Evolutionary conservation across 2,888 invertebrate genomes (phyloP), one percentile per base, ranked within the genome.

Genomic region (Rhabditoides inermis): DNA sequence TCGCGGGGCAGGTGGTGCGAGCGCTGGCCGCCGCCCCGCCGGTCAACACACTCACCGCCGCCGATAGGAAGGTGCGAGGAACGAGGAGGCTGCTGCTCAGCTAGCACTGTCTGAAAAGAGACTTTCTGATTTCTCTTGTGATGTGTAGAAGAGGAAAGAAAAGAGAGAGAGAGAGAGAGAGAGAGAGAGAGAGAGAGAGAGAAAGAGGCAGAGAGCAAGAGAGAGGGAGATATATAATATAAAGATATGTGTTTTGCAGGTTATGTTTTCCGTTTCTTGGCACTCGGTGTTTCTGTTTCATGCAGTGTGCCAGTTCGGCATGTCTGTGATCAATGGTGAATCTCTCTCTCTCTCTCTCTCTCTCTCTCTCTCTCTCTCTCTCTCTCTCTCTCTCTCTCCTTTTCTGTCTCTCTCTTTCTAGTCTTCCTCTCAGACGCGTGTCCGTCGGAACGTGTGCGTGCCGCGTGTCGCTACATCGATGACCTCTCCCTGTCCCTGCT

Each of bases 211-310:
- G 40, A 40, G 7, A 40, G 12, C n/a, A 6, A 26, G n/a, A n/a
- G n/a, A n/a, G n/a, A n/a, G n/a, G n/a, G n/a, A n/a, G n/a, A n/a
- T n/a, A n/a, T n/a, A n/a, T n/a, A n/a, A n/a, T n/a, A n/a, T n/a
- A n/a, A 10, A 7, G 10, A 18, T 12, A 7, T 12, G 12, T 7
- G 4, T 23, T 20, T 47, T 56, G 20, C 55, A 62, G 62, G 51
- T 62, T 1, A 23, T 62, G 2, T 62, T 62, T 45, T 46, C 40
- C 18, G 60, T 60, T 32, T 54, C 58, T n/a, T 62, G 62, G 62
- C 60, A 60, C 41, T 58, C 60, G 0, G 25, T 62, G 3, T 58
- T 62, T 28, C 39, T 62, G 1, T 54, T 56, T 25, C 53, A 55
- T 25, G 28, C 46, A 1, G 45, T 56, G 2, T 47, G 44, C 18